These are phyloP conservation scores for Sebastes trivittatus DNA, from an alignment of 2,797 vertebrate genomes.

Conservation along the genomic window DNA sequence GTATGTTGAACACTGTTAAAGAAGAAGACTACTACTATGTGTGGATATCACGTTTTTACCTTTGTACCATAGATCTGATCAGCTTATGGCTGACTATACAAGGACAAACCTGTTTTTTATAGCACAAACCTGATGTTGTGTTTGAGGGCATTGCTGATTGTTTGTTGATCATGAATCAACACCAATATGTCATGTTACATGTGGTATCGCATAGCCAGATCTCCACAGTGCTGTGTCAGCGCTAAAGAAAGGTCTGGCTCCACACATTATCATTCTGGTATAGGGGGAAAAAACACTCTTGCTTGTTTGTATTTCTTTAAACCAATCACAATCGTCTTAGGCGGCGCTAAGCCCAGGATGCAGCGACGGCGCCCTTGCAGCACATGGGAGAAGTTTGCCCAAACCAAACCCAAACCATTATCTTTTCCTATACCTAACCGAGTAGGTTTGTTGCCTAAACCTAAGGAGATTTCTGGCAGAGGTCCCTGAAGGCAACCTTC, in stretches of 20 bases:
- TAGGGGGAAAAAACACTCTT: not conserved
- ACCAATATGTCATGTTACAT: not conserved
- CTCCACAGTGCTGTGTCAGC: not conserved
- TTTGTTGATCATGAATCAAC: not conserved
- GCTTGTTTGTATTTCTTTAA: not conserved
- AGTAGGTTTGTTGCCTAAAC: not conserved
- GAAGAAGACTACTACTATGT: not conserved
- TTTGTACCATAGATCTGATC: not conserved
- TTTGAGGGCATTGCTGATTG: not conserved
- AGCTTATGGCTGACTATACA: not conserved
- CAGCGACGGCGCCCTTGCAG: not conserved
- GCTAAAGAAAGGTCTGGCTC: not conserved
- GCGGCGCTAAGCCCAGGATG: not conserved
- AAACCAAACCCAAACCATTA: not conserved
- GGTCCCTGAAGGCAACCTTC: not conserved
- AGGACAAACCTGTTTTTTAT: not conserved
- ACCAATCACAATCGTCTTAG: not conserved
- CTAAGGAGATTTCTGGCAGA: no score
- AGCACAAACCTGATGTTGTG: not conserved
- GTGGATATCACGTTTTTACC: not conserved
- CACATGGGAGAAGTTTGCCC: not conserved
- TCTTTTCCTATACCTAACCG: not conserved
- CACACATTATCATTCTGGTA: not conserved
- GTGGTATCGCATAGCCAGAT: not conserved
- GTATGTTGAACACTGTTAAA: not conserved